Percentiles rank a stretch among this genome's conserved stretches.
These are phyloP conservation scores for Meles meles DNA, from an alignment of 2,113 vertebrate genomes.

Conservation along the genomic window DNA sequence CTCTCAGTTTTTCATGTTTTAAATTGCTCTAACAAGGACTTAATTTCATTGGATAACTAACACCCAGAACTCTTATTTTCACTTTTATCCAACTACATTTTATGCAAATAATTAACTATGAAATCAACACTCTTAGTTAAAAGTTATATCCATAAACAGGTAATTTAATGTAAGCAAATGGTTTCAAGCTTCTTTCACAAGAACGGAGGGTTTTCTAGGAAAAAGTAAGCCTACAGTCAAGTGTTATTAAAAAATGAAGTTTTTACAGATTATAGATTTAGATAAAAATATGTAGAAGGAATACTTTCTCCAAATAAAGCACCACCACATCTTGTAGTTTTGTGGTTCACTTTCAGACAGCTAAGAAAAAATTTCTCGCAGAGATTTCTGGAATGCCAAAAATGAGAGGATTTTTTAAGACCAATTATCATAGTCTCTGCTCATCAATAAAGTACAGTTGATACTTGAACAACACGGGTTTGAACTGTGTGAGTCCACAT, in stretches of 20 bases:
- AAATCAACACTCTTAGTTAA: slow-evolving; percentile 1
- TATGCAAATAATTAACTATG: slow-evolving; percentile 3
- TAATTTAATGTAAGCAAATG: neutral
- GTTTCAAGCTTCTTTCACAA: neutral
- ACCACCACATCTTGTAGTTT: neutral
- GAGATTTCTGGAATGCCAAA: neutral
- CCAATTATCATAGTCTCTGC: neutral
- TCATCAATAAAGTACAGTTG: neutral
- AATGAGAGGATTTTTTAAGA: neutral
- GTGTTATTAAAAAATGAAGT: neutral
- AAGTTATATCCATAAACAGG: neutral
- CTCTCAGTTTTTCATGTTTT: slow-evolving; percentile 4
- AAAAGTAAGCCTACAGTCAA: neutral
- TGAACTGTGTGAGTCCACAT: neutral
- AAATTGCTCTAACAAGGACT: neutral
- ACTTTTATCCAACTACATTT: neutral
- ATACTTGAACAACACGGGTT: neutral
- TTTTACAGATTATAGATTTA: neutral
- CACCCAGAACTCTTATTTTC: neutral
- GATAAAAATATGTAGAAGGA: neutral
- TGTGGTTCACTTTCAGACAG: neutral
- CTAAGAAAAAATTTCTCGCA: neutral
- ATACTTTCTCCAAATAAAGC: slow-evolving; percentile 5
- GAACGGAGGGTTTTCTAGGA: neutral
- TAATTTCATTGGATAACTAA: slow-evolving; percentile 21